These are phyloP conservation scores for Pterocles gutturalis DNA, from an alignment of 2,113 vertebrate genomes.

Conservation along the genomic window DNA sequence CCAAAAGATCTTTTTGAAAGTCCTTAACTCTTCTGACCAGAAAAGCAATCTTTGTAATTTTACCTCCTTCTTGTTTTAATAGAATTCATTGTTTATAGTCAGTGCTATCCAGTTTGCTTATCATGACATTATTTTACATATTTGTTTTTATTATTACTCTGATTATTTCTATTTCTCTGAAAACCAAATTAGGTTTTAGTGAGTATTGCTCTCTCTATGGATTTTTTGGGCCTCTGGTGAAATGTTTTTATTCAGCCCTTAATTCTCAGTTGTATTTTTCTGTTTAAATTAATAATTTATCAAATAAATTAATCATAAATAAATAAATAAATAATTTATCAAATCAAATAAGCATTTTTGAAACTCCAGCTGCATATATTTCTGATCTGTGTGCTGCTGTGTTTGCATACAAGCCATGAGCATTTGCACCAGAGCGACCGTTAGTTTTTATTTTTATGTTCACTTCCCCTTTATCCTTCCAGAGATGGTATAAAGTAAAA, in stretches of 20 bases:
- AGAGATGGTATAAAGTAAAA: neutral
- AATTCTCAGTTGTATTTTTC: neutral
- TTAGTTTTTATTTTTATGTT: conserved; percentile 3
- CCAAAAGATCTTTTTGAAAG: neutral
- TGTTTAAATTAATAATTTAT: neutral
- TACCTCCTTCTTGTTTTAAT: neutral
- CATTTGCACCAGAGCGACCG: conserved; percentile 35
- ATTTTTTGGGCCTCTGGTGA: neutral
- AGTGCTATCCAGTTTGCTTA: neutral
- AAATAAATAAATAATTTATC: neutral
- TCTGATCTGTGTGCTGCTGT: neutral
- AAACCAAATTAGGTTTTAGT: neutral
- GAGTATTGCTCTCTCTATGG: neutral
- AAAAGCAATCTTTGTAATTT: neutral
- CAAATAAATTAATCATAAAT: too few relatives aligned
- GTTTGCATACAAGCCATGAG: conserved; percentile 46
- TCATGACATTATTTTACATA: neutral
- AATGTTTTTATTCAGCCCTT: neutral
- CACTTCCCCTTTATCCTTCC: conserved; percentile 56
- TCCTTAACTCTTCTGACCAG: neutral
- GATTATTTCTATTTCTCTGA: neutral
- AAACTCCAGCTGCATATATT: neutral
- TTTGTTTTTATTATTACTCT: neutral
- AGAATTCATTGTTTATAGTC: neutral
- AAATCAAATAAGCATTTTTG: neutral